These are phyloP conservation scores for Goniozus legneri DNA, from an alignment of 1,140 invertebrate species.

Conservation along the genomic window DNA sequence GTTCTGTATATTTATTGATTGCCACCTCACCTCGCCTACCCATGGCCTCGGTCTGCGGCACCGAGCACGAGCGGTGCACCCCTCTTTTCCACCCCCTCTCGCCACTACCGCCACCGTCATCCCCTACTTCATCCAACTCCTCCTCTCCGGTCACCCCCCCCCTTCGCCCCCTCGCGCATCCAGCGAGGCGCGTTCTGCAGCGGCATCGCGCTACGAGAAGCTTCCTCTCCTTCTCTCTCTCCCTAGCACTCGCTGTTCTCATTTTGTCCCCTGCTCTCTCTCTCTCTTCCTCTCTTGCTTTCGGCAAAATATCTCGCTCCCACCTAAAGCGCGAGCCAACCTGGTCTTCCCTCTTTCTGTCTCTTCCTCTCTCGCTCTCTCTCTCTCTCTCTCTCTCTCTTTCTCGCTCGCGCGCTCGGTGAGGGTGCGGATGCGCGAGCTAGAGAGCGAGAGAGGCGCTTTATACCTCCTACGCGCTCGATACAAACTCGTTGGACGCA, in stretches of 20 bases:
- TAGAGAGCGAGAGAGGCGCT: too few relatives aligned
- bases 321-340: slow-evolving; percentile 2
- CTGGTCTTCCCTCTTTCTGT: background rate
- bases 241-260: slow-evolving; percentile 8
- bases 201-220: slow-evolving; percentile 25
- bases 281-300: slow-evolving; percentile 4
- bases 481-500: slow-evolving; percentile 27
- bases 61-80: too few relatives aligned
- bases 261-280: background rate
- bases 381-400: slow-evolving; percentile 10
- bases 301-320: too few relatives aligned
- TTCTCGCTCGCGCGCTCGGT: background rate
- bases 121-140: too few relatives aligned
- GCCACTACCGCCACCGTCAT: background rate
- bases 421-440: background rate
- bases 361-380: slow-evolving; percentile 7
- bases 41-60: slow-evolving; percentile 38
- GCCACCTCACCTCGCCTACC: slow-evolving; percentile 44
- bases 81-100: slow-evolving; percentile 4
- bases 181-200: slow-evolving; percentile 24
- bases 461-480: too few relatives aligned
- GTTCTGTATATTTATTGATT: slow-evolving; percentile 57
- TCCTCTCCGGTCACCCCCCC: slow-evolving; percentile 8
- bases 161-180: slow-evolving; percentile 27
- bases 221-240: slow-evolving; percentile 10